Evolutionary conservation across 2,113 vertebrate species (phyloP), one percentile per base, ranked within the genome.

Genomic region (Semicossyphus pulcher): DNA sequence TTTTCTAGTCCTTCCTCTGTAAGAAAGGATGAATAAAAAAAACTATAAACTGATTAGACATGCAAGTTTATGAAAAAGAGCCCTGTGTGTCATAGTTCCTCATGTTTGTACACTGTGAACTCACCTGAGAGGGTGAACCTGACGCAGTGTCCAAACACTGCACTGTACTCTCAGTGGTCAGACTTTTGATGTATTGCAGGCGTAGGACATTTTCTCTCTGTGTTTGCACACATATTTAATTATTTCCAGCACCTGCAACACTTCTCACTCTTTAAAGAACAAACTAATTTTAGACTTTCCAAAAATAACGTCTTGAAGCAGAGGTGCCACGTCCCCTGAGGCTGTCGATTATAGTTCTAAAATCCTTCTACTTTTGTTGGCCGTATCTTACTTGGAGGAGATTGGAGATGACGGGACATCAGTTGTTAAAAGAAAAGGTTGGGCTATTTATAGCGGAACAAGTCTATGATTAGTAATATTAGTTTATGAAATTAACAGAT

Each of bases 221-320:
- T 66, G 49, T 67, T 76, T 72, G 56, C 57, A 48, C 45, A 41
- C 59, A 3, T 41, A 1, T 63, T 78, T 44, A 56, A 52, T 51
- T 52, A 59, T 61, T 75, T 37, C n/a, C 21, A 29, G 44, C 56
- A 69, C 51, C 68, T 68, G 57, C 54, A 66, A 29, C 16, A 37
- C 42, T 72, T 5, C 20, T 41, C 7, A 37, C n/a, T 56, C 47
- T 42, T 21, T n/a, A 51, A 31, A 51, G 47, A 21, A 52, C 28
- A 37, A 44, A 44, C 25, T 4, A 28, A 75, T 72, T 29, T 52
- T 8, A 73, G 9, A 7, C 28, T 65, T 59, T 70, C 64, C 23
- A 49, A 59, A 83, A 85, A 64, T 73, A 49, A 39, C 29, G 6
- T 60, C n/a, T 42, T 3, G 31, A 56, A 52, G 51, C 28, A 14